Evolutionary conservation across 2,113 vertebrate genomes (phyloP).

Genomic region (Rhea americana): DNA sequence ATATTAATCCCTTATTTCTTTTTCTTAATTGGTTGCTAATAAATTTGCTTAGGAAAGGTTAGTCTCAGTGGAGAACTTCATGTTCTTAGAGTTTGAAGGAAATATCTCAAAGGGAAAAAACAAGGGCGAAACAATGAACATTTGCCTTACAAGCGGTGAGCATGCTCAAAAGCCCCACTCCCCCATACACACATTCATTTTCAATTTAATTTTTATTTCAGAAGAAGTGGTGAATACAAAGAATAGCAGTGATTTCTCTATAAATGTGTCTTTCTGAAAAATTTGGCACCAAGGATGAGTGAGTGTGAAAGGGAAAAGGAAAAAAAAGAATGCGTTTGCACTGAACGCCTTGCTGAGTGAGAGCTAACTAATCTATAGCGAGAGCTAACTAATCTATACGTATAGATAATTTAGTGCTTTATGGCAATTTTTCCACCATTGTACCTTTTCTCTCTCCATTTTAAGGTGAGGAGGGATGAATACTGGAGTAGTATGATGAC

Average conservation of each 20-base stretch:
- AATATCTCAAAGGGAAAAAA: background rate
- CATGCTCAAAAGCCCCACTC: accelerated
- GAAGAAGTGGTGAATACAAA: background rate
- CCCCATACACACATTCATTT: background rate
- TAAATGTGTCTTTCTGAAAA: background rate
- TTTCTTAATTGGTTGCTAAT: background rate
- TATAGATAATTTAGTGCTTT: background rate
- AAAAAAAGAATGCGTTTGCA: background rate
- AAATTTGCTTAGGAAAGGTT: background rate
- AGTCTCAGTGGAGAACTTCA: background rate
- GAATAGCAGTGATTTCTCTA: background rate
- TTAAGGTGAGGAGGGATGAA: background rate
- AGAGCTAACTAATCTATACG: background rate
- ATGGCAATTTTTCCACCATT: background rate
- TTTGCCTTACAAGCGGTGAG: background rate
- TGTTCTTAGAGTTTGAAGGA: background rate
- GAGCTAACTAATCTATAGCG: background rate
- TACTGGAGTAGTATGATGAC: slow-evolving; percentile 34
- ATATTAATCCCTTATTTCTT: background rate
- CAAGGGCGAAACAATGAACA: background rate
- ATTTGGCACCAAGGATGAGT: background rate
- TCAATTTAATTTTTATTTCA: background rate
- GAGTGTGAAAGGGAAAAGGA: background rate
- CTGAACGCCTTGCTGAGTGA: background rate
- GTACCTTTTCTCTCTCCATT: background rate